These are phyloP conservation scores for Mirza zaza DNA, from an alignment of 2,113 vertebrate species.

Conservation along the genomic window DNA sequence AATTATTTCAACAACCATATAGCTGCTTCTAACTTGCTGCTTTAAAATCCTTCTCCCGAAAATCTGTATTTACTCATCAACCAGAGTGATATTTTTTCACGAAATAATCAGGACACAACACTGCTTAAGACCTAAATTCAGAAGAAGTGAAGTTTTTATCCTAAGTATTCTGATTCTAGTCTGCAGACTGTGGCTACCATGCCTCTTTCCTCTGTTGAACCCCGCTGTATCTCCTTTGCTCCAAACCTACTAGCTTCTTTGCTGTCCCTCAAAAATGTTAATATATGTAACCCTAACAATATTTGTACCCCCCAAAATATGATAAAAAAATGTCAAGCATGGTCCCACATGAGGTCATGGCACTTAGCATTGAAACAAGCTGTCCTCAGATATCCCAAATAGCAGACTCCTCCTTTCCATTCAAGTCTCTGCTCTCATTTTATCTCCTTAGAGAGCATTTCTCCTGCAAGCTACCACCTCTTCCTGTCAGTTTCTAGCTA, in stretches of 20 bases:
- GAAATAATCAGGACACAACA: background rate
- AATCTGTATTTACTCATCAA: background rate
- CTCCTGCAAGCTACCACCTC: rapidly evolving
- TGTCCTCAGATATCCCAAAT: background rate
- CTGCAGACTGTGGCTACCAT: background rate
- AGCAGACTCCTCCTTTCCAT: background rate
- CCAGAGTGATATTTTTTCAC: background rate
- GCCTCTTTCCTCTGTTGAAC: background rate
- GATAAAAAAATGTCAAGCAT: background rate
- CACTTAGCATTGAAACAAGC: background rate
- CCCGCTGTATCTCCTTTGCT: background rate
- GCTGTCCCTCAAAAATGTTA: background rate
- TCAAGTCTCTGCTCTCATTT: background rate
- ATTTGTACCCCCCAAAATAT: too few relatives aligned
- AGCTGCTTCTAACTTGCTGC: background rate
- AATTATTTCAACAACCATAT: background rate
- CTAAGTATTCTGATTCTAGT: background rate
- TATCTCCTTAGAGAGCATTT: background rate
- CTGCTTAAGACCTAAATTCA: background rate
- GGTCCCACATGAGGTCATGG: too few relatives aligned
- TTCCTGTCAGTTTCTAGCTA: background rate
- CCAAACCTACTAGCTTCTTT: background rate
- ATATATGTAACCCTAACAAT: too few relatives aligned
- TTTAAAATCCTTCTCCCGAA: background rate
- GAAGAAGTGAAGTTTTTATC: background rate